Evolutionary conservation across 2,888 invertebrate species (phyloP).

Genomic region (Meandrusa payeni): DNA sequence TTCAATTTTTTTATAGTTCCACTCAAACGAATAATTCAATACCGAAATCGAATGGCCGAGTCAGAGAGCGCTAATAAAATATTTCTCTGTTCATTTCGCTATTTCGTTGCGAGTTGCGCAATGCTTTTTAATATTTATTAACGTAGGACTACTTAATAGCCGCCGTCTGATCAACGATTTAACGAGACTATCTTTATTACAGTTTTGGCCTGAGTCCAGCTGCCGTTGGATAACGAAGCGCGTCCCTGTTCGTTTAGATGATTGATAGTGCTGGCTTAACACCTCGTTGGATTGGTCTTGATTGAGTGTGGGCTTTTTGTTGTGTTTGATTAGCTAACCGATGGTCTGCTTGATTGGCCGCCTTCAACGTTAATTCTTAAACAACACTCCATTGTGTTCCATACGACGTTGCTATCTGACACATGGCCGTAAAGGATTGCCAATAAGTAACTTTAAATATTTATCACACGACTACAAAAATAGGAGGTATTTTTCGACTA

Average conservation of each 20-base stretch:
- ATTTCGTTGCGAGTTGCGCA: constrained; percentile 10
- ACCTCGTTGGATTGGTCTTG: constrained; percentile 70
- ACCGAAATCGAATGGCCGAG: constrained; percentile 3
- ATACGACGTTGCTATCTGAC: constrained; percentile 26
- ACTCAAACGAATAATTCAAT: constrained; percentile 20
- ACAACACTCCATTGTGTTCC: constrained; percentile 63
- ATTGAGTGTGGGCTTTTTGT: constrained; percentile 76
- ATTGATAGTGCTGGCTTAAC: constrained; percentile 74
- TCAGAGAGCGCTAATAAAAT: constrained; percentile 21
- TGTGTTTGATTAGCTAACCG: constrained; percentile 75
- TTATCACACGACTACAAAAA: no score
- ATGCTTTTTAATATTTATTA: constrained; percentile 35
- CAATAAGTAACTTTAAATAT: no score
- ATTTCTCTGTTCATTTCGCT: constrained; percentile 16
- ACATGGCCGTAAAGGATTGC: constrained; percentile 23
- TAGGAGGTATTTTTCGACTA: no score
- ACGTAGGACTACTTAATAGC: constrained; percentile 47
- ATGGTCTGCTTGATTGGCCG: constrained; percentile 67
- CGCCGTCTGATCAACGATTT: constrained; percentile 58
- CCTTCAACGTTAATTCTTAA: constrained; percentile 69
- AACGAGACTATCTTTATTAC: constrained; percentile 71
- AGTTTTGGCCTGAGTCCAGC: constrained; percentile 70
- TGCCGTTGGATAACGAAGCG: constrained; percentile 51
- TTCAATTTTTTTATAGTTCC: constrained; percentile 15
- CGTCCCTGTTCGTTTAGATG: constrained; percentile 49